Conservation (phyloP, 2,888 invertebrate species). For the Ligdia adustata region DNA sequence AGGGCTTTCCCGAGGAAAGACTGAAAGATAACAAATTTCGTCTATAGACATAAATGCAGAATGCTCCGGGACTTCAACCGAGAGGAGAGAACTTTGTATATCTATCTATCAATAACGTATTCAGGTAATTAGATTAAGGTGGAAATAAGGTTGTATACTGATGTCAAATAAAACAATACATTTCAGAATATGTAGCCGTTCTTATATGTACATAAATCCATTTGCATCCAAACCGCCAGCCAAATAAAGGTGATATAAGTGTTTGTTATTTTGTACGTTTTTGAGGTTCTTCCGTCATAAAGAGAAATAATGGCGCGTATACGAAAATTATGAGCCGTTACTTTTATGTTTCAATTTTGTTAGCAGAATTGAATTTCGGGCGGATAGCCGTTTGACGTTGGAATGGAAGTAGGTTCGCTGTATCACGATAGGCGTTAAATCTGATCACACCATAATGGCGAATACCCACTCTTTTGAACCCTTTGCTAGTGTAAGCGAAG, state of each 20-base stretch:
- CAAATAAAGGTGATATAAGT: conserved; percentile 17
- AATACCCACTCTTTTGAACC: conserved; percentile 19
- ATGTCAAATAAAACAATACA: too few species aligned
- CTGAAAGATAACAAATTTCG: too few species aligned
- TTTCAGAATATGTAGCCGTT: too few species aligned
- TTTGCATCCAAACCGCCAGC: conserved; percentile 1
- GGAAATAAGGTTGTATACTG: too few species aligned
- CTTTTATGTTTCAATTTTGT: conserved; percentile 42
- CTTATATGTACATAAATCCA: background rate
- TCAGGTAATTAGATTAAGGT: too few species aligned
- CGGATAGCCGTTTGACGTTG: conserved; percentile 29
- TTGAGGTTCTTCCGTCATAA: conserved; percentile 33
- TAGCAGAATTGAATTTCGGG: conserved; percentile 34
- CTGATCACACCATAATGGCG: conserved; percentile 32
- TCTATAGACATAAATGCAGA: too few species aligned
- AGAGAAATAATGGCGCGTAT: conserved; percentile 32
- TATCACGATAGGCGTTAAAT: conserved; percentile 28
- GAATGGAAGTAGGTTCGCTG: conserved; percentile 13
- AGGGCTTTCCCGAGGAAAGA: conserved; percentile 73
- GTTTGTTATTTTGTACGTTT: conserved; percentile 27
- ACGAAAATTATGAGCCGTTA: conserved; percentile 35
- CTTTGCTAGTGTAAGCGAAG: conserved; percentile 5
- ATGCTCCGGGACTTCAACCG: too few species aligned
- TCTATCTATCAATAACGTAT: too few species aligned
- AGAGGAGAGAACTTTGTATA: too few species aligned